Evolutionary conservation across 2,113 vertebrate genomes (phyloP).

Genomic region (Hippocampus guttulatus): DNA sequence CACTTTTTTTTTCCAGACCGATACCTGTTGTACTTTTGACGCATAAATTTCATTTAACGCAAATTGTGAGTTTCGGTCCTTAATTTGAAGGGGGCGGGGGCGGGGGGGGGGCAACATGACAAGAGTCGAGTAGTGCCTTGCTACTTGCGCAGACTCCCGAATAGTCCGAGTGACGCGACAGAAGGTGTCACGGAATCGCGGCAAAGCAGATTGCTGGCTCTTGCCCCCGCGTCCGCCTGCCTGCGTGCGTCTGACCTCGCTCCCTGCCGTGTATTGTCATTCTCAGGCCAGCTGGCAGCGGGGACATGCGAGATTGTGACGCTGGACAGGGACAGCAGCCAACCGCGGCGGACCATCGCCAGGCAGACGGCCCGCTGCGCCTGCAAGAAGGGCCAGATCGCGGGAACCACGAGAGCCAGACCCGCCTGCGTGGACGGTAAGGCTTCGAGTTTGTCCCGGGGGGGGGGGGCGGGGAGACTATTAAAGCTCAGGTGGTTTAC

Average conservation of each 20-base stretch:
- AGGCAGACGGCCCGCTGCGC: slow-evolving; percentile 98
- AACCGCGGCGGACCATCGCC: slow-evolving; percentile 95
- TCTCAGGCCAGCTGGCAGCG: slow-evolving; percentile 95
- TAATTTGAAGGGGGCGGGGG: too few species aligned
- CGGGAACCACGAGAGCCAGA: slow-evolving; percentile 94
- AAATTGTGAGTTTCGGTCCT: too few species aligned
- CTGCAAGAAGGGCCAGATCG: slow-evolving; percentile 98
- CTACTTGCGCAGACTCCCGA: not conserved
- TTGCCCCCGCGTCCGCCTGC: slow-evolving; percentile 20
- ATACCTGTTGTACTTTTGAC: too few species aligned
- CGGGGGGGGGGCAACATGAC: too few species aligned
- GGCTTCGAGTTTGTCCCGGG: slow-evolving; percentile 40
- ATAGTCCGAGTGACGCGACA: not conserved
- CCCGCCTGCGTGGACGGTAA: slow-evolving; percentile 98
- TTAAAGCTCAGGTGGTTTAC: not conserved
- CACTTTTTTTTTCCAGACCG: too few species aligned
- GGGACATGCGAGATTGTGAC: slow-evolving; percentile 98
- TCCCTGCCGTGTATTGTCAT: slow-evolving; percentile 61
- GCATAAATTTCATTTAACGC: too few species aligned
- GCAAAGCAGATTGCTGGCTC: slow-evolving; percentile 25
- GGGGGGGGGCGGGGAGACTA: not conserved
- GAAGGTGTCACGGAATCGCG: not conserved
- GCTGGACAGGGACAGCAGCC: slow-evolving; percentile 95
- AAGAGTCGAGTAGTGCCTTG: not conserved
- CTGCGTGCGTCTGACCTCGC: slow-evolving; percentile 47